These are phyloP conservation scores for Eriosoma lanigerum DNA, from an alignment of 1,140 invertebrate genomes.

Conservation along the genomic window DNA sequence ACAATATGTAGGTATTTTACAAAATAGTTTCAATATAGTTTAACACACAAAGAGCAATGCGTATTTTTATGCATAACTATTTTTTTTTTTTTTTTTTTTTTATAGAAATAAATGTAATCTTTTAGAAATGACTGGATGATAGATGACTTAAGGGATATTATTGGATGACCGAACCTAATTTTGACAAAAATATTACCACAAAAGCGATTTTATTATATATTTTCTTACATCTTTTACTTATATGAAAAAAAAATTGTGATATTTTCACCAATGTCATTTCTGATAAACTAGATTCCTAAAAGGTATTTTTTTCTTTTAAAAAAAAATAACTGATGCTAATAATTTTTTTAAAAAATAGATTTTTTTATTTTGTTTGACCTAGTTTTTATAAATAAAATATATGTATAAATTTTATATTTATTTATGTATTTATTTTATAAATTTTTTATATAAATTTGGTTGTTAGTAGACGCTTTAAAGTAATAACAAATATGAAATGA, in stretches of 20 bases:
- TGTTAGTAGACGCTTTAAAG: no score
- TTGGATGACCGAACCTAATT: not conserved
- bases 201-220: conserved; percentile 5
- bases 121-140: not conserved
- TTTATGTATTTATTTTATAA: no score
- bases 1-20: not conserved
- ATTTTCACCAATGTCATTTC: not conserved
- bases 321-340: not conserved
- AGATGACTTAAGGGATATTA: not conserved
- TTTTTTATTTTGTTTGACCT: no score
- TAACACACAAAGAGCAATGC: not conserved
- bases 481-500: no score
- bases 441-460: no score
- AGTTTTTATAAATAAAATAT: no score
- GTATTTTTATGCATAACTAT: no score
- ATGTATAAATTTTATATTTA: no score
- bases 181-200: not conserved
- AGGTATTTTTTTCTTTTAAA: not conserved
- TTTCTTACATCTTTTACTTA: not conserved
- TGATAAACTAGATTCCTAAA: not conserved
- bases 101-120: not conserved
- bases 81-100: not conserved
- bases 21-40: not conserved
- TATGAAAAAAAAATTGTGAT: not conserved
- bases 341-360: no score